Conservation (phyloP, 2,113 vertebrate species). For the Pelecanus crispus region DNA sequence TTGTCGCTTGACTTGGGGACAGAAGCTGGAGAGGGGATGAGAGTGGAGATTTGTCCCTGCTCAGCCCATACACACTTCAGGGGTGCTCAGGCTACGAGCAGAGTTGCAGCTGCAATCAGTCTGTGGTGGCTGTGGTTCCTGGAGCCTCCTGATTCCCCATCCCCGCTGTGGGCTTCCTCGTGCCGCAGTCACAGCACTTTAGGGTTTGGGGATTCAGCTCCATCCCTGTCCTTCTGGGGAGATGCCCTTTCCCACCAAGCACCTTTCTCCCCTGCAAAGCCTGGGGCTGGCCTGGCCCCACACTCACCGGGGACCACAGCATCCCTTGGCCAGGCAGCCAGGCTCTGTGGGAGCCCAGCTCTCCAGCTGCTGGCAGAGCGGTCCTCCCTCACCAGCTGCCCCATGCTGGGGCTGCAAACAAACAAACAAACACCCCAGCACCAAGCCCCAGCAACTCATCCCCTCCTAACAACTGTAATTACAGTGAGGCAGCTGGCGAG, state of each 20-base stretch:
- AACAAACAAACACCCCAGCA: constrained; percentile 43
- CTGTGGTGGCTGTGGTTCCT: not conserved
- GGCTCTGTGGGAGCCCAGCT: fast-evolving
- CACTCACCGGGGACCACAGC: fast-evolving
- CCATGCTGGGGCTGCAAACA: not conserved
- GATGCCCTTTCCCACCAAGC: not conserved
- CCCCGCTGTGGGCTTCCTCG: not conserved
- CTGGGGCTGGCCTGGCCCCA: not conserved
- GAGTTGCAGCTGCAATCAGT: fast-evolving
- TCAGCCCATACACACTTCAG: not conserved
- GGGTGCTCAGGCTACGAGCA: not conserved
- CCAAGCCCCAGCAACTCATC: constrained; percentile 32
- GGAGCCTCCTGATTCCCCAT: not conserved
- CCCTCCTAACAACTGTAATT: not conserved
- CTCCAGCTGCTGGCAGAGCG: not conserved
- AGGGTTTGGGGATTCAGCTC: not conserved
- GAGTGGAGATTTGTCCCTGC: not conserved
- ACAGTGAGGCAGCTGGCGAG: constrained; percentile 22
- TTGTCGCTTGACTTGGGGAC: not conserved
- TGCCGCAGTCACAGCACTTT: not conserved
- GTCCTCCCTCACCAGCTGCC: constrained; percentile 14
- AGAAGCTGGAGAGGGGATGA: not conserved
- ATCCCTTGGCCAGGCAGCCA: not conserved
- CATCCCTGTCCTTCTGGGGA: not conserved
- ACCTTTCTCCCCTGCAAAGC: not conserved